phyloP scores from a whole-genome alignment of 1,140 invertebrate genomes.

The Ctenoplectra terminalis region DNA sequence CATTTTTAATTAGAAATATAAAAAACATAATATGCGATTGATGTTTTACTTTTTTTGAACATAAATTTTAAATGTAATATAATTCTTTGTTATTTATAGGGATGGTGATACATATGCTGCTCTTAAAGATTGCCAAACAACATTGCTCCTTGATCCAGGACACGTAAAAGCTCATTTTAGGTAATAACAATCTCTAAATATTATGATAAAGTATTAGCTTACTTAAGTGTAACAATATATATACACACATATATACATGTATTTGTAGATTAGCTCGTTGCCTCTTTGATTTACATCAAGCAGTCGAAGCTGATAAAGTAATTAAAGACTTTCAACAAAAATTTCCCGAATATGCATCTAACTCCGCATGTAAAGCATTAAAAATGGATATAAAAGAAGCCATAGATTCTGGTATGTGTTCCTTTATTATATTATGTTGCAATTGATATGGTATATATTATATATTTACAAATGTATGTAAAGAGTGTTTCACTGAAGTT shows the following conservation, averaged over 20 bases:
- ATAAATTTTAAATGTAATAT: background rate
- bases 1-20: background rate
- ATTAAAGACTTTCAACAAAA: constrained; percentile 85
- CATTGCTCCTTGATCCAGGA: constrained; percentile 90
- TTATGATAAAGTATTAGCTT: constrained; percentile 4
- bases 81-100: constrained; percentile 81
- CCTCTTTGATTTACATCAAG: constrained; percentile 89
- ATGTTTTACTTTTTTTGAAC: background rate
- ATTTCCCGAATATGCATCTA: constrained; percentile 88
- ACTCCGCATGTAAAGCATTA: constrained; percentile 86
- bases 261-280: constrained; percentile 87
- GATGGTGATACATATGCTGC: constrained; percentile 96
- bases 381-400: constrained; percentile 89
- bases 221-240: constrained; percentile 10
- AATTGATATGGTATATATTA: background rate
- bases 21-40: background rate
- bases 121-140: constrained; percentile 92
- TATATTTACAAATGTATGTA: background rate
- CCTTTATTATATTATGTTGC: background rate
- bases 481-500: no score
- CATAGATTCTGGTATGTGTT: constrained; percentile 73
- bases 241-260: no score
- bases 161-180: constrained; percentile 95
- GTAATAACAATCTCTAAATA: constrained; percentile 68
- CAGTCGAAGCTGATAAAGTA: constrained; percentile 89